Conservation (phyloP, 2,888 invertebrate species). For the Dysmachus trigonus region DNA sequence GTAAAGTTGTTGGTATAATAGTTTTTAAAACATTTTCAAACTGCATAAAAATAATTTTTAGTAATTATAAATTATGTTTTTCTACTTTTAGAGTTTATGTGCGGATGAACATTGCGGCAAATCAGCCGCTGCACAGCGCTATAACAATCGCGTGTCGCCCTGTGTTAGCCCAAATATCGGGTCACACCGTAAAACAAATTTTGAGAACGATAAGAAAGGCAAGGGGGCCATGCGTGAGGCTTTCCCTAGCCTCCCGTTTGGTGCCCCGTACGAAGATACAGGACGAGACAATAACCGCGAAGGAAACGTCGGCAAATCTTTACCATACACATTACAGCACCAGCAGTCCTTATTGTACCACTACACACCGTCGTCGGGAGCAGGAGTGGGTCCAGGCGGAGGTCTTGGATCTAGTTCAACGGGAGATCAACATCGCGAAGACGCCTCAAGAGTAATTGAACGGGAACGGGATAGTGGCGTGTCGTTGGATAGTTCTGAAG, state of each 20-base stretch:
- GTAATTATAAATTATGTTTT: slow-evolving; percentile 28
- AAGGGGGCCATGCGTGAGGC: slow-evolving; percentile 54
- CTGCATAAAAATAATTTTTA: no score
- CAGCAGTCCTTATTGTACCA: slow-evolving; percentile 33
- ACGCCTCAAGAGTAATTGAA: slow-evolving; percentile 50
- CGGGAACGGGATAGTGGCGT: slow-evolving; percentile 50
- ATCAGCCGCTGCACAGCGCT: slow-evolving; percentile 45
- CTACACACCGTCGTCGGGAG: background rate
- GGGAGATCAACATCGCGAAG: slow-evolving; percentile 35
- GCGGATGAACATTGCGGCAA: slow-evolving; percentile 52
- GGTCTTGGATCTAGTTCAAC: background rate
- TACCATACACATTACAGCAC: slow-evolving; percentile 41
- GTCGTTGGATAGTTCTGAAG: slow-evolving; percentile 50
- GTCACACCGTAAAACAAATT: slow-evolving; percentile 47
- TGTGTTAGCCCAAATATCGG: slow-evolving; percentile 49
- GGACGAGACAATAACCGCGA: slow-evolving; percentile 49
- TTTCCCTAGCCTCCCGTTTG: slow-evolving; percentile 54
- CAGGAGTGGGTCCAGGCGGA: background rate
- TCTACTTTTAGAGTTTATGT: slow-evolving; percentile 49
- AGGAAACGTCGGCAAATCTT: slow-evolving; percentile 43
- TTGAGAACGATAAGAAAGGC: slow-evolving; percentile 50
- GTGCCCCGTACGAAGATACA: slow-evolving; percentile 52
- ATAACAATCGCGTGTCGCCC: slow-evolving; percentile 46
- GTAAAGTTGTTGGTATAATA: no score
- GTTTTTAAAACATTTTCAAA: background rate